Base-by-base conservation (phyloP, 1,140 invertebrate genomes). In the Neuroterus valhalla region DNA sequence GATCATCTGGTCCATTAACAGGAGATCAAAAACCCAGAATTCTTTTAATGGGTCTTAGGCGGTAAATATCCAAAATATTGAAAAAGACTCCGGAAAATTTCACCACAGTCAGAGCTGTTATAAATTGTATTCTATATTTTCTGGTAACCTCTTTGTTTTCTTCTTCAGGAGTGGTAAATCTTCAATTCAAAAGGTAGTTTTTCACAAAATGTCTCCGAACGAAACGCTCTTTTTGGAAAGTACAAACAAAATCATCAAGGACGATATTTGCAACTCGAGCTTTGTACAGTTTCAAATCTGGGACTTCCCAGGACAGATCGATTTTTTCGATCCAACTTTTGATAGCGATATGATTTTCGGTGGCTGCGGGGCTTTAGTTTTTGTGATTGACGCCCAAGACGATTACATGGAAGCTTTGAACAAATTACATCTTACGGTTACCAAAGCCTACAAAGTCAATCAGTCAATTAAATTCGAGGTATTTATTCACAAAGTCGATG, bases 221-320 rank as follows among this genome's bases (percentile, higher is more conserved):
- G 98, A 99, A 91, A 99, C 99, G 3, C 91, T 99, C n/a, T 99
- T 99, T 84, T 91, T 99, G 46, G 98, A 99, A 90, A 98, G 97
- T 80, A 99, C 98, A 71, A 99, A 98, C 87, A 98, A 99, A 92
- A 98, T 99, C 79, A 96, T 98, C 3, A 99, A 99, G 92, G 98
- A 99, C 91, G 97, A 98, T 91, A 96, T 97, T 75, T 95, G 97
- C 78, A 98, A 99, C 87, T 96, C 97, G 75, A 99, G 98, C 82
- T 99, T 99, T 93, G 98, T 99, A 43, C 98, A 99, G 86, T 99
- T 99, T 91, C 97, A 99, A 94, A 99, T 99, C 78, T 99, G 98
- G 96, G 99, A 99, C 90, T 98, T 99, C 90, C 98, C 98, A 43
- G 98, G 98, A 15, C 98, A 99, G 90, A 98, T 99, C 79, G 97